Evolutionary conservation across 2,113 vertebrate genomes (phyloP).

Genomic region (Loxodonta africana): DNA sequence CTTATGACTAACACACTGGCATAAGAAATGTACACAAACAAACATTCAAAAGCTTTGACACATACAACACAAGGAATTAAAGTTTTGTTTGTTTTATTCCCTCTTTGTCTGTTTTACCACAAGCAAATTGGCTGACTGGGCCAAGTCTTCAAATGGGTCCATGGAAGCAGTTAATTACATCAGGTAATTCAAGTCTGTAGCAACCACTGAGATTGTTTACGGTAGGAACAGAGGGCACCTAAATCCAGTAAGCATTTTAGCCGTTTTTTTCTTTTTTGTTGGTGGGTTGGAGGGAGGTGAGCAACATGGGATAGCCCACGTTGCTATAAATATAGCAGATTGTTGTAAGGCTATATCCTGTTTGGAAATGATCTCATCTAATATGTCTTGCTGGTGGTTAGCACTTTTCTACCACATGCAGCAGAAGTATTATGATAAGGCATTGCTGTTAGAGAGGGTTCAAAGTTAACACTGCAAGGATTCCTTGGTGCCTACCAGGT

Average conservation of each 20-base stretch:
- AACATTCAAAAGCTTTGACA: background rate
- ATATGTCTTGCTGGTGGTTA: slow-evolving; percentile 86
- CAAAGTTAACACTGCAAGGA: slow-evolving; percentile 26
- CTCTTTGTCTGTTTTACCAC: slow-evolving; percentile 57
- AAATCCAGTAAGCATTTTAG: slow-evolving; percentile 22
- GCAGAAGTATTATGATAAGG: slow-evolving; percentile 61
- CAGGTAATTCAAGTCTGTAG: background rate
- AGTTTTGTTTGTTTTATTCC: slow-evolving; percentile 42
- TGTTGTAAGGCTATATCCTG: slow-evolving; percentile 88
- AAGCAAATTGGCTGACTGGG: slow-evolving; percentile 38
- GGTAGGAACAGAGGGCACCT: background rate
- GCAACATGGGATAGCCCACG: background rate
- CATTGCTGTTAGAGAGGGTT: slow-evolving; percentile 49
- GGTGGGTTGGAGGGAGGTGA: background rate
- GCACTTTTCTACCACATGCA: slow-evolving; percentile 71
- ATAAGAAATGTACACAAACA: background rate
- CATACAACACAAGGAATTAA: background rate
- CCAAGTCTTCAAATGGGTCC: slow-evolving; percentile 15
- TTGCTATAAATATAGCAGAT: slow-evolving; percentile 87
- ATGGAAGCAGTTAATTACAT: slow-evolving; percentile 31
- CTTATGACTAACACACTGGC: background rate
- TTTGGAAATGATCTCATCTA: slow-evolving; percentile 89
- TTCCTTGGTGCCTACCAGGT: background rate
- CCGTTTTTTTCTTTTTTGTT: background rate
- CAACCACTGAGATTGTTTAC: background rate